These are phyloP conservation scores for Indicator indicator DNA, from an alignment of 2,113 vertebrate genomes.

Conservation along the genomic window DNA sequence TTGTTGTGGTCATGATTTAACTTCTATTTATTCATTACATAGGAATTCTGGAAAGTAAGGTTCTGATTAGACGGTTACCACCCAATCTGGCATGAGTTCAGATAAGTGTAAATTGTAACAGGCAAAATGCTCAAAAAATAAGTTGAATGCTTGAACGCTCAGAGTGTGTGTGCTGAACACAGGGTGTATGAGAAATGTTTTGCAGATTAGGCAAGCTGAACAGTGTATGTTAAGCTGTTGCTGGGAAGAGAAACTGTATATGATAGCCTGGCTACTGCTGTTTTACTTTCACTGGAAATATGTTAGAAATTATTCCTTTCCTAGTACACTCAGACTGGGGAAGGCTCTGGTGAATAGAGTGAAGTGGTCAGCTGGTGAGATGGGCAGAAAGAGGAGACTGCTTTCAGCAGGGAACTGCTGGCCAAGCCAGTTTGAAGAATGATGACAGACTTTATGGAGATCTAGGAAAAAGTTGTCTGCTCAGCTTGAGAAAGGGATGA, in stretches of 20 bases:
- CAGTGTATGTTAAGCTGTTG: background rate
- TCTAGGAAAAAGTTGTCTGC: background rate
- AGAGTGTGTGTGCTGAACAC: too few species aligned
- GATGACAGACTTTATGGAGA: background rate
- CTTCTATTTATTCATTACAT: background rate
- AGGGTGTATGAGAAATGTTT: background rate
- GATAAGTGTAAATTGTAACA: background rate
- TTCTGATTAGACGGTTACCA: background rate
- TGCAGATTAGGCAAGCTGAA: background rate
- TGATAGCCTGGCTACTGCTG: background rate
- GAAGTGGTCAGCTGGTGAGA: background rate
- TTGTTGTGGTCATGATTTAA: background rate
- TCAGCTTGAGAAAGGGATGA: background rate
- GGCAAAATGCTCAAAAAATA: background rate
- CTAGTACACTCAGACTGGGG: fast-evolving
- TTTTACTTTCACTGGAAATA: background rate
- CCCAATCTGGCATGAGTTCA: background rate
- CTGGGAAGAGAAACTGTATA: background rate
- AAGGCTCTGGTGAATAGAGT: background rate
- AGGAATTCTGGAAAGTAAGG: background rate
- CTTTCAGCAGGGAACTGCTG: background rate
- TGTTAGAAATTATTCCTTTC: background rate
- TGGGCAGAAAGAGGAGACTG: background rate
- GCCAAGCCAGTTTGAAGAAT: background rate
- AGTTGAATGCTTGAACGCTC: background rate